Conservation (phyloP, 2,797 vertebrate species). For the Typhlichthys subterraneus region DNA sequence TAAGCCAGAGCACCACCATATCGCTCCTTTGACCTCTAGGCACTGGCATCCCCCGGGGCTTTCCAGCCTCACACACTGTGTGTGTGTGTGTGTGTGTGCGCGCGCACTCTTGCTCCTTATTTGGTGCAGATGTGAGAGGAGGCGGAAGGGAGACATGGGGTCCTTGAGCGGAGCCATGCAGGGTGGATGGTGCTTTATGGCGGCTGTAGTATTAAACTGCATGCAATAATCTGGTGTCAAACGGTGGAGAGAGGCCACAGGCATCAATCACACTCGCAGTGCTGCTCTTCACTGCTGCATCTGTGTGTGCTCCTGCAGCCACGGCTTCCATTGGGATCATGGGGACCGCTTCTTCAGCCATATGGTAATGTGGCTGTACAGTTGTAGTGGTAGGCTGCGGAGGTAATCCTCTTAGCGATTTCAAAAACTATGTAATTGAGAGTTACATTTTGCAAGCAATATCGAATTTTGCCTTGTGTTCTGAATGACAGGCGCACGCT, state of each 20-base stretch:
- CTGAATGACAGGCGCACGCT: too few relatives aligned
- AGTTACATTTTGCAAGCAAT: too few relatives aligned
- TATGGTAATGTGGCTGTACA: too few relatives aligned
- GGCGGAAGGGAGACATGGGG: conserved; percentile 44
- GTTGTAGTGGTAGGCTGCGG: too few relatives aligned
- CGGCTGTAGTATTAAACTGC: conserved; percentile 73
- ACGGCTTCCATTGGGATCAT: too few relatives aligned
- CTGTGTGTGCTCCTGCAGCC: conserved; percentile 30
- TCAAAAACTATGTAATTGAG: too few relatives aligned
- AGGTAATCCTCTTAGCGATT: too few relatives aligned
- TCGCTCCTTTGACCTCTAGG: conserved; percentile 58
- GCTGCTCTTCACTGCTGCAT: conserved; percentile 34
- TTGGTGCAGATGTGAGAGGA: conserved; percentile 41
- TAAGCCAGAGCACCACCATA: conserved; percentile 59
- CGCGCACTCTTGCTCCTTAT: too few relatives aligned
- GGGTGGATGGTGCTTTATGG: conserved; percentile 72
- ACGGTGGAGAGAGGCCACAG: conserved; percentile 60
- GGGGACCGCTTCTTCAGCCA: too few relatives aligned
- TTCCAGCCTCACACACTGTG: conserved; percentile 10
- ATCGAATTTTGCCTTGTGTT: too few relatives aligned
- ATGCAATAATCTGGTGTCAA: conserved; percentile 79
- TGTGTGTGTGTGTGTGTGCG: conserved; percentile 19
- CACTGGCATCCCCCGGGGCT: conserved; percentile 55
- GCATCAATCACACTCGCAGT: conserved; percentile 75
- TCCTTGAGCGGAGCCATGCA: conserved; percentile 33